Base-by-base conservation (phyloP, 2,888 invertebrate genomes). In the Tenthredo distinguenda region DNA sequence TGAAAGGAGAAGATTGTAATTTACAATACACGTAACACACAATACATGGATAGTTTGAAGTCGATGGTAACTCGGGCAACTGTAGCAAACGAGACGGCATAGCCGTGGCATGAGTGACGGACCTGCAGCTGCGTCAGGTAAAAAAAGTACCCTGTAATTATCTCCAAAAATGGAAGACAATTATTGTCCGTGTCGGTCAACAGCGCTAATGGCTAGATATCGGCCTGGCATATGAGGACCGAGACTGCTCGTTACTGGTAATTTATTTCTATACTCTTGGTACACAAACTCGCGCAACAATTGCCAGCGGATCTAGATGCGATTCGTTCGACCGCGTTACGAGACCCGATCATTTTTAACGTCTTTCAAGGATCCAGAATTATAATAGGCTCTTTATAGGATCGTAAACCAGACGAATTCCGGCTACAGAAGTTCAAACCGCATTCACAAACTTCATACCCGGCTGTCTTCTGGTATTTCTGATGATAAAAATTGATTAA, bases 191-290 rank as follows among this genome's bases (percentile, higher is more conserved):
- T 87, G 89, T 87, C 86, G 88, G 87, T 86, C 87, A 88, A 86
- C 86, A 86, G 79, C 86, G 85, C 86, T 87, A 87, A 90, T 87
- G 86, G 86, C 37, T 87, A 86, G 72, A 85, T 77, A 76, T 81
- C 81, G 81, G 21, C 84, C 34, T 58, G 76, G 21, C 83, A 40
- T 37, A 12, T 37, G 18, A 81, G 58, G 85, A 21, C 62, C 62
- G 72, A 84, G 76, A 79, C 72, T 62, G 85, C 87, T 90, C 88
- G 88, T 90, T 90, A 89, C 89, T 87, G 87, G 84, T 88, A 88
- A 89, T 89, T 90, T 87, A 88, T 88, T 87, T 89, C 88, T 87
- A 86, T 47, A 34, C 50, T 58, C 21, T 34, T 12, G 34, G 9
- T 79, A 79, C 26, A 18, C 21, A 40, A 72, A 34, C n/a, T 72